phyloP scores from a whole-genome alignment of 2,113 vertebrate species.

The Nycticebus coucang region DNA sequence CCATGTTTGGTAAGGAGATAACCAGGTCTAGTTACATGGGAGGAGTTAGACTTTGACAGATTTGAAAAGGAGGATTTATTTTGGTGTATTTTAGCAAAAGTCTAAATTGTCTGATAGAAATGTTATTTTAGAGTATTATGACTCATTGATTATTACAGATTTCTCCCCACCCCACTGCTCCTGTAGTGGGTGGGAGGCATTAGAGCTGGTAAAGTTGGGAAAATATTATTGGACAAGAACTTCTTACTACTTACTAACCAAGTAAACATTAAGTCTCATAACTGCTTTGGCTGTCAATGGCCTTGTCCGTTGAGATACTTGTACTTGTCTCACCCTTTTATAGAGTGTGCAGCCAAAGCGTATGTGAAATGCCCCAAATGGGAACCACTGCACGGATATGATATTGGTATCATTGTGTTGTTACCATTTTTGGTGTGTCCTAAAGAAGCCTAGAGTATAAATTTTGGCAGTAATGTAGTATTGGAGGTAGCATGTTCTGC shows the following conservation, averaged over 20 bases:
- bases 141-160: constrained; percentile 36
- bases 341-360: neutral
- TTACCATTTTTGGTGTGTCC: neutral
- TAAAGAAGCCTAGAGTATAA: neutral
- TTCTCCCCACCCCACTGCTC: neutral
- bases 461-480: neutral
- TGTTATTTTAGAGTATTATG: constrained; percentile 30
- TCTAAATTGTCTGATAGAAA: constrained; percentile 11
- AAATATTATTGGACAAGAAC: no score
- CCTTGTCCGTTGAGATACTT: neutral
- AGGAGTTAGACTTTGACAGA: neutral
- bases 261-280: no score
- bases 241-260: no score
- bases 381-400: accelerated
- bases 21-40: neutral
- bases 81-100: constrained; percentile 53
- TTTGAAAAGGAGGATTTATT: constrained; percentile 1
- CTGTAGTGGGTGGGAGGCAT: neutral
- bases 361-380: neutral
- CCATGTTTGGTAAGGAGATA: constrained; percentile 90
- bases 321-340: neutral
- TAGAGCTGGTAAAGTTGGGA: neutral
- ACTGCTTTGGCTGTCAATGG: accelerated
- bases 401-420: neutral
- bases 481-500: neutral